These are phyloP conservation scores for Sander vitreus DNA, from an alignment of 2,113 vertebrate genomes.

Conservation along the genomic window DNA sequence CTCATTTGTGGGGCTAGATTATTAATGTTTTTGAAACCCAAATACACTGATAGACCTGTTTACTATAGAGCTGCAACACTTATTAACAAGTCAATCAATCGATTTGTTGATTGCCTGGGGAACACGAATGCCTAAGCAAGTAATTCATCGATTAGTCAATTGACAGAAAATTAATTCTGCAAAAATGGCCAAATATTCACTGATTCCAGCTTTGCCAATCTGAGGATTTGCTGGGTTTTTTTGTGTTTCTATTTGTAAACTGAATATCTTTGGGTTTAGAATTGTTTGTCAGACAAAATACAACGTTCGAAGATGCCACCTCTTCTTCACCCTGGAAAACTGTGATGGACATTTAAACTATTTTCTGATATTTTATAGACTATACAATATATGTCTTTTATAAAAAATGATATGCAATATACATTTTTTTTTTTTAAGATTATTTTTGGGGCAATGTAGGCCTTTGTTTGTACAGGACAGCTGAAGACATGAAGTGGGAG, in stretches of 20 bases:
- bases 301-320: neutral
- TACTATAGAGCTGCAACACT: neutral
- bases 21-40: neutral
- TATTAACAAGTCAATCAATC: neutral
- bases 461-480: too few species aligned
- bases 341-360: neutral
- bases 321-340: neutral
- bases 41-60: neutral
- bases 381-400: neutral
- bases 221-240: neutral
- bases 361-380: neutral
- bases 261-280: neutral
- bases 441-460: too few species aligned
- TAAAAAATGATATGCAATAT: neutral
- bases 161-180: neutral
- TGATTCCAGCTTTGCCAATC: neutral
- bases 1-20: neutral
- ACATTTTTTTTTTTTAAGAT: too few species aligned
- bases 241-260: neutral
- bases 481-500: too few species aligned
- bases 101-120: neutral
- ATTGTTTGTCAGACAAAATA: neutral
- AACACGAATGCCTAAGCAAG: too few species aligned
- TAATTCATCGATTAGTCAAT: too few species aligned
- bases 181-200: neutral